Evolutionary conservation across 2,113 vertebrate genomes (phyloP).

Genomic region (Zapus hudsonius): DNA sequence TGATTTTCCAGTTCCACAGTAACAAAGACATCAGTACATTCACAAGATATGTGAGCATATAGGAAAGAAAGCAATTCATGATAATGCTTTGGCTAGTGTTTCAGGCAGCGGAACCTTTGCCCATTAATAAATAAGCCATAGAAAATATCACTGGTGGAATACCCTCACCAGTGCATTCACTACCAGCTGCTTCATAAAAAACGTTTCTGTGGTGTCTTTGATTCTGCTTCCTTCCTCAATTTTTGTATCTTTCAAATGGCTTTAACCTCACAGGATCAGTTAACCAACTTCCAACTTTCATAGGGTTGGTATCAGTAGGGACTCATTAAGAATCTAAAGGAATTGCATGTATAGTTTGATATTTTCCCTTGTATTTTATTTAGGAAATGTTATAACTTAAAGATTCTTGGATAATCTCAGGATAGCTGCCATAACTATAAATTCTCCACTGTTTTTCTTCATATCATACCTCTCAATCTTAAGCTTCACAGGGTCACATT

Average conservation of each 20-base stretch:
- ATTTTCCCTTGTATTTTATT: neutral
- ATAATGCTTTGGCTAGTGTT: neutral
- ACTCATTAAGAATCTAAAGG: neutral
- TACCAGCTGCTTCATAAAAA: neutral
- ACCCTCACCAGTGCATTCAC: neutral
- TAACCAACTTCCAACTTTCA: neutral
- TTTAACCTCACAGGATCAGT: neutral
- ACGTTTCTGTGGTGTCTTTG: neutral
- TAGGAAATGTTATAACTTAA: constrained; percentile 43
- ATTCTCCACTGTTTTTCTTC: neutral
- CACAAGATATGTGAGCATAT: neutral
- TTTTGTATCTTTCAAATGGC: neutral
- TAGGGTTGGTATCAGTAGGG: neutral
- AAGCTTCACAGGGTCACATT: neutral
- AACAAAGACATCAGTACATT: neutral
- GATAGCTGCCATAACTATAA: neutral
- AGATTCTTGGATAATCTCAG: constrained; percentile 13
- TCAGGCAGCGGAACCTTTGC: neutral
- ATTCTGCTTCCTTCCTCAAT: neutral
- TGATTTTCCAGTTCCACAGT: neutral
- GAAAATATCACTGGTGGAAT: neutral
- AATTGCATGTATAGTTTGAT: neutral
- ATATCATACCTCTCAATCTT: neutral
- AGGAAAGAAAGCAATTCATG: neutral
- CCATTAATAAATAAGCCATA: constrained; percentile 18